A percentile compares a stretch with the other conserved stretches of the same genome.
These are phyloP conservation scores for Mus minutoides DNA, from an alignment of 2,797 vertebrate species.

Conservation along the genomic window DNA sequence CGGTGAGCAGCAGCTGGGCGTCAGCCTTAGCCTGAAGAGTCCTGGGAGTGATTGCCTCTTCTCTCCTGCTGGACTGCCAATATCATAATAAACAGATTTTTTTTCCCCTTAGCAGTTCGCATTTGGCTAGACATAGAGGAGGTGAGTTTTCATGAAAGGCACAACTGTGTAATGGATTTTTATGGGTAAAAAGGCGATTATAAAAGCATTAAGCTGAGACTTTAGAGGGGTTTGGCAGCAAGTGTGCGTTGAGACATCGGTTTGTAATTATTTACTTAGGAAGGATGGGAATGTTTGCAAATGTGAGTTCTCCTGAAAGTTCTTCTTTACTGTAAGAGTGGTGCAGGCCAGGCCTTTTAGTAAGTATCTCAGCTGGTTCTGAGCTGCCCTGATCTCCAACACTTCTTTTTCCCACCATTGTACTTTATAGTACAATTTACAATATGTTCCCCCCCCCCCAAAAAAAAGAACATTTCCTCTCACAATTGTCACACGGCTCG, in stretches of 20 bases:
- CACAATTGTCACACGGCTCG: conserved; percentile 87
- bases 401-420: conserved; percentile 90
- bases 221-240: conserved; percentile 73
- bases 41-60: conserved; percentile 30
- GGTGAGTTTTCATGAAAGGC: conserved; percentile 82
- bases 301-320: conserved; percentile 79
- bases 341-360: conserved; percentile 68
- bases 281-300: conserved; percentile 73
- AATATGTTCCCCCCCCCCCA: conserved; percentile 85
- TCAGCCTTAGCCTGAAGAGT: conserved; percentile 7
- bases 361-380: conserved; percentile 79
- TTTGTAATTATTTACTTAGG: conserved; percentile 78
- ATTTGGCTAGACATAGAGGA: conserved; percentile 83
- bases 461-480: conserved; percentile 88
- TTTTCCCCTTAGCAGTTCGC: conserved; percentile 75
- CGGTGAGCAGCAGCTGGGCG: conserved; percentile 41
- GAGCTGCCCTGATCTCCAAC: conserved; percentile 72
- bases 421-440: conserved; percentile 90
- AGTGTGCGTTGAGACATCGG: conserved; percentile 75
- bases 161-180: conserved; percentile 84
- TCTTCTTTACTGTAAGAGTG: conserved; percentile 66
- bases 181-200: conserved; percentile 80
- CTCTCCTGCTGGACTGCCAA: conserved; percentile 85
- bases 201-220: conserved; percentile 82
- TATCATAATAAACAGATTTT: conserved; percentile 83